Conservation (phyloP, 2,113 vertebrate species). For the Rhagologus leucostigma region DNA sequence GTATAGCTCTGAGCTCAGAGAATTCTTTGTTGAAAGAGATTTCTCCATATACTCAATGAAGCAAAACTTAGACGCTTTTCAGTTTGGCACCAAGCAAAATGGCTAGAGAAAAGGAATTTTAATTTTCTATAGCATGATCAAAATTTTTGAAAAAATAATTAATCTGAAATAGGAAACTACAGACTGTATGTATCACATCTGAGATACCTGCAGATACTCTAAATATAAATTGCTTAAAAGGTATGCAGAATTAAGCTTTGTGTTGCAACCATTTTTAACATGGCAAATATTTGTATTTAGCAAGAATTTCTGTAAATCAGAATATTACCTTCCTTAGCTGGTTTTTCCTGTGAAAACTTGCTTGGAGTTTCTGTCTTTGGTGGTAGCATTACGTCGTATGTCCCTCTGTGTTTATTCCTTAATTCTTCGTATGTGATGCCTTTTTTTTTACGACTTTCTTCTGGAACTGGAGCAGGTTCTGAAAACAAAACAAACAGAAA, state of each 20-base stretch:
- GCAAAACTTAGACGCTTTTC: background rate
- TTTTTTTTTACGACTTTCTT: conserved; percentile 75
- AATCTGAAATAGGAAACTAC: background rate
- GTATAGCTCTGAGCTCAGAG: background rate
- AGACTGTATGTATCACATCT: background rate
- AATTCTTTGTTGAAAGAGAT: background rate
- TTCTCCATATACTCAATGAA: background rate
- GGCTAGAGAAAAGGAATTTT: background rate
- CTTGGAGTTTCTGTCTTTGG: conserved; percentile 70
- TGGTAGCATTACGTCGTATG: conserved; percentile 68
- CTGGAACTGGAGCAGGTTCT: conserved; percentile 66
- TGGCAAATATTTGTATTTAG: background rate
- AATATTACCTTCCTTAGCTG: conserved; percentile 71
- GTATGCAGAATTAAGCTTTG: background rate
- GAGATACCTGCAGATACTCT: background rate
- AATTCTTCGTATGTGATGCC: conserved; percentile 78
- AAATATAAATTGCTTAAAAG: background rate
- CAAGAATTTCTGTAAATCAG: background rate
- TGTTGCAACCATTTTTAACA: background rate
- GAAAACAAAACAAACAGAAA: conserved; percentile 47
- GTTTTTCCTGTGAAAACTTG: conserved; percentile 68
- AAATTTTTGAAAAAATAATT: background rate
- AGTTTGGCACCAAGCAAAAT: background rate
- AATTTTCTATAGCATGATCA: background rate
- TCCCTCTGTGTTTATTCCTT: conserved; percentile 77